Evolutionary conservation across 2,113 vertebrate genomes (phyloP).

Genomic region (Monarcha castaneiventris): DNA sequence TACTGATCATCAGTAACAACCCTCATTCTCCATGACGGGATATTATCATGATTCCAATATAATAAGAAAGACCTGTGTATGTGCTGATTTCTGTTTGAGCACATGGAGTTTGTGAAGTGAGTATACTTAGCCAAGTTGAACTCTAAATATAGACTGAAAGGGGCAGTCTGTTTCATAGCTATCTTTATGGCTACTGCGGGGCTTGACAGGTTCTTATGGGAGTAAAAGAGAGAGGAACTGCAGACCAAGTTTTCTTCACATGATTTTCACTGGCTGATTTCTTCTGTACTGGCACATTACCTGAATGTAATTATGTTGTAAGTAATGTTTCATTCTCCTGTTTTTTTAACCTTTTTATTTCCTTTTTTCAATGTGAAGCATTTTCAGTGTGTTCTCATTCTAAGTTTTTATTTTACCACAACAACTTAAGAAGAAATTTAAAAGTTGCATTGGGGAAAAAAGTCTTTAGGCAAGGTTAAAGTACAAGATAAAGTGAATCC

Average conservation of each 20-base stretch:
- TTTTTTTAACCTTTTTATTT: background rate
- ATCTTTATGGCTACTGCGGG: background rate
- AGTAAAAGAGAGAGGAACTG: background rate
- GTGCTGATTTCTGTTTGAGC: background rate
- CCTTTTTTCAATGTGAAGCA: background rate
- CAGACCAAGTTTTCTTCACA: background rate
- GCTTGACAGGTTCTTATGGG: background rate
- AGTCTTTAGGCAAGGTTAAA: background rate
- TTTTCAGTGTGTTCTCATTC: background rate
- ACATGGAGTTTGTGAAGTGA: background rate
- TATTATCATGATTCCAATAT: background rate
- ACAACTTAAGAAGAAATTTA: background rate
- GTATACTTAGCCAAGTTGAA: slow-evolving; percentile 32
- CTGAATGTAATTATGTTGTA: slow-evolving; percentile 41
- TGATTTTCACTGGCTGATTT: slow-evolving; percentile 6
- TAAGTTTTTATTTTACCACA: background rate
- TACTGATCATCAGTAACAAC: background rate
- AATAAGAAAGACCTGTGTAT: background rate
- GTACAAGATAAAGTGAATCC: background rate
- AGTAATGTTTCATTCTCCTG: slow-evolving; percentile 55
- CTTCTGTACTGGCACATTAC: background rate
- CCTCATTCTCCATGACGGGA: background rate
- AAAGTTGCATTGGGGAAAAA: background rate
- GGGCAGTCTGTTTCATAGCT: slow-evolving; percentile 35
- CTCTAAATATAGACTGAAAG: slow-evolving; percentile 67